These are phyloP conservation scores for Drosophila prostipennis DNA, from an alignment of 2,888 invertebrate genomes.

Conservation along the genomic window DNA sequence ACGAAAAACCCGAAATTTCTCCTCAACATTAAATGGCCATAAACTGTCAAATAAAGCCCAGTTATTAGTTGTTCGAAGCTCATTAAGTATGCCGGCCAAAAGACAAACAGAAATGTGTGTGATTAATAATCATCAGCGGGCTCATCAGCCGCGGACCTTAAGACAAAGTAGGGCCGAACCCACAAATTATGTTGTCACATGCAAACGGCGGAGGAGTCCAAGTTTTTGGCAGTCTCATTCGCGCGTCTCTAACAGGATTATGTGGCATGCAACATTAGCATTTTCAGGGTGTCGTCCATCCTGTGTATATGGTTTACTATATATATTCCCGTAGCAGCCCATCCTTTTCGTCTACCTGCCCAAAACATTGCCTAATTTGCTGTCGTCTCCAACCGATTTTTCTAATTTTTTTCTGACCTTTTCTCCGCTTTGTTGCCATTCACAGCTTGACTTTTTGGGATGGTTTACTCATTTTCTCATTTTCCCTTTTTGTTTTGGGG, in stretches of 20 bases:
- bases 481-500: conserved; percentile 54
- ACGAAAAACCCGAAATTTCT: conserved; percentile 54
- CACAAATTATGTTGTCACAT: conserved; percentile 80
- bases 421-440: conserved; percentile 50
- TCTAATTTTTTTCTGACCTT: conserved; percentile 3
- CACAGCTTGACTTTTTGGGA: conserved; percentile 65
- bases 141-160: conserved; percentile 40
- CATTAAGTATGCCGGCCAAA: conserved; percentile 72
- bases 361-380: conserved; percentile 65
- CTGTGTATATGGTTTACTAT: not conserved
- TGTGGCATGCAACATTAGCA: conserved; percentile 73
- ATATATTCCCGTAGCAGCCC: conserved; percentile 4
- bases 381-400: conserved; percentile 22
- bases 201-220: conserved; percentile 46
- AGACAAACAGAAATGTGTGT: conserved; percentile 35
- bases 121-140: conserved; percentile 67
- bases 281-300: conserved; percentile 32
- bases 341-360: conserved; percentile 45
- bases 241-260: conserved; percentile 76
- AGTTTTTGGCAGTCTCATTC: conserved; percentile 54
- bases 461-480: conserved; percentile 17
- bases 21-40: conserved; percentile 60
- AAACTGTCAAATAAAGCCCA: conserved; percentile 73
- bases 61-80: conserved; percentile 57
- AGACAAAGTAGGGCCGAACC: conserved; percentile 48